phyloP scores from a whole-genome alignment of 2,797 vertebrate species.

The Gymnoscopelus microlampas region DNA sequence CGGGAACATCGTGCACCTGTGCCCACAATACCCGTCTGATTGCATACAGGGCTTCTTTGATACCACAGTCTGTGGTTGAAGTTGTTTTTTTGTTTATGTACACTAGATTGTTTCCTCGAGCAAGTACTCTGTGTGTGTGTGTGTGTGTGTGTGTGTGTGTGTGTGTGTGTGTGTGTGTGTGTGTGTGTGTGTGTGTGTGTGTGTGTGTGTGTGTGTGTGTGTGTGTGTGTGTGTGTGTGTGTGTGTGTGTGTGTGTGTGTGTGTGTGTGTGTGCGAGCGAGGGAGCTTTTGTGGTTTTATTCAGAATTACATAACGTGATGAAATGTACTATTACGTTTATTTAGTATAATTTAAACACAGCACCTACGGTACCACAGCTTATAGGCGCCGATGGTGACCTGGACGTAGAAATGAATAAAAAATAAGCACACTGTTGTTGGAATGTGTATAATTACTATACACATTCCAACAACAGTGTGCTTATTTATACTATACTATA shows the following conservation, averaged over 20 bases:
- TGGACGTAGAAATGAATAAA: too few relatives aligned
- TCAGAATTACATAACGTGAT: too few relatives aligned
- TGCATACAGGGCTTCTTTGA: conserved; percentile 25
- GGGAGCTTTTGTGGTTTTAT: too few relatives aligned
- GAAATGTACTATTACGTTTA: too few relatives aligned
- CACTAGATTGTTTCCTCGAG: not conserved
- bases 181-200: conserved; percentile 8
- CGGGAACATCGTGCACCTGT: conserved; percentile 32
- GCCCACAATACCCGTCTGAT: conserved; percentile 11
- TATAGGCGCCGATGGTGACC: too few relatives aligned
- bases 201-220: conserved; percentile 1
- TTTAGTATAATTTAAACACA: too few relatives aligned
- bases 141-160: conserved; percentile 4
- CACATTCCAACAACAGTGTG: too few relatives aligned
- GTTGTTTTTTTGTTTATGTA: conserved; percentile 28
- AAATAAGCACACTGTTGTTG: too few relatives aligned
- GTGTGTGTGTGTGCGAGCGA: too few relatives aligned
- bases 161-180: conserved; percentile 10
- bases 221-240: not conserved
- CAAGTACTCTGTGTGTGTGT: not conserved
- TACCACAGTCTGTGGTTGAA: conserved; percentile 13
- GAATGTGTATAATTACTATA: too few relatives aligned
- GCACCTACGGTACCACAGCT: too few relatives aligned
- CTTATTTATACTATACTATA: too few relatives aligned
- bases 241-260: not conserved